Percentiles rank a stretch among this genome's conserved stretches.
These are phyloP conservation scores for Vollenhovia emeryi DNA, from an alignment of 1,140 invertebrate species.

Conservation along the genomic window DNA sequence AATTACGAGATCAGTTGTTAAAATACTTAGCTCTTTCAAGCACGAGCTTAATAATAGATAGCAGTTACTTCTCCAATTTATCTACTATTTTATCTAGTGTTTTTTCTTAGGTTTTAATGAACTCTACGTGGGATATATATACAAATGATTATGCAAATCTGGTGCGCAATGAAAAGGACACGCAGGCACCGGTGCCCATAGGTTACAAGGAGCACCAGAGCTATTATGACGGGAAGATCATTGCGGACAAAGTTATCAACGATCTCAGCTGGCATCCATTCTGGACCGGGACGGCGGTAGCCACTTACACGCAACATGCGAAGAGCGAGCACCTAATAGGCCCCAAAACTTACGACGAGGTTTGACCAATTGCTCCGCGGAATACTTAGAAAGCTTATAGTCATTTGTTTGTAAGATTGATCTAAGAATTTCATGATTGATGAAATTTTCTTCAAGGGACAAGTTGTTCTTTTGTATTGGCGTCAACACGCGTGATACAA, in stretches of 20 bases:
- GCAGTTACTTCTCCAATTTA: not conserved
- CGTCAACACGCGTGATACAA: not conserved
- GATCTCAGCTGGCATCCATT: constrained; percentile 89
- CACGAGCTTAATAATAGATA: not conserved
- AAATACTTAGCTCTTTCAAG: not conserved
- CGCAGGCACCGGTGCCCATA: constrained; percentile 79
- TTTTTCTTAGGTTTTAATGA: constrained; percentile 49
- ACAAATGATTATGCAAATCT: constrained; percentile 87
- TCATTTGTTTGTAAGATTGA: not conserved
- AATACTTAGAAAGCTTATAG: not conserved
- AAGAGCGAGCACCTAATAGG: constrained; percentile 75
- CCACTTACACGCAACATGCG: constrained; percentile 87
- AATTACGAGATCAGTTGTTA: not conserved
- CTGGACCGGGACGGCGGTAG: constrained; percentile 88
- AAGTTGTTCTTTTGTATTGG: constrained; percentile 5
- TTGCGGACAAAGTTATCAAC: constrained; percentile 88
- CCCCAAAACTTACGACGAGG: constrained; percentile 63
- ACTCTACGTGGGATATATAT: constrained; percentile 88
- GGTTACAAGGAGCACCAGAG: constrained; percentile 87
- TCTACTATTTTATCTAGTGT: not conserved
- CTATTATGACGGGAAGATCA: constrained; percentile 87
- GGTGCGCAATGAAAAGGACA: constrained; percentile 76
- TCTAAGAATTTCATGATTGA: no score
- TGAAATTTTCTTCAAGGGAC: no score
- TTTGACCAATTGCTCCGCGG: not conserved